phyloP scores from a whole-genome alignment of 2,888 invertebrate genomes.

The Noctua janthina region DNA sequence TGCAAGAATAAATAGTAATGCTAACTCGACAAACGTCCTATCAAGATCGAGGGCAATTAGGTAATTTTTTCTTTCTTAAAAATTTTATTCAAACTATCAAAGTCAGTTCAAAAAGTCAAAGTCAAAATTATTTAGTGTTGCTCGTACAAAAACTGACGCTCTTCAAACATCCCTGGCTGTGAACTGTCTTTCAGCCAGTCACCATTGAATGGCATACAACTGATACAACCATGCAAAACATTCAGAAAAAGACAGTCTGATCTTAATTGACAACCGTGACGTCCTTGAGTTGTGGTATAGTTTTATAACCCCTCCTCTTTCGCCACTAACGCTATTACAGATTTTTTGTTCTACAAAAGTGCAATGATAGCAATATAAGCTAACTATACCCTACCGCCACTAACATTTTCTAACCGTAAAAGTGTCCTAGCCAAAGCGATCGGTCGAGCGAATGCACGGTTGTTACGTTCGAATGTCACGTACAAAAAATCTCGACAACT shows the following conservation, averaged over 20 bases:
- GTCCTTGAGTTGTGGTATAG: neutral
- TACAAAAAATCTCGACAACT: no score
- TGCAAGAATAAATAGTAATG: neutral
- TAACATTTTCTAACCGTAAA: neutral
- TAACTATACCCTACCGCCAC: neutral
- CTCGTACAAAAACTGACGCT: no score
- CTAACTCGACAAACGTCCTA: no score
- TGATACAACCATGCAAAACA: neutral
- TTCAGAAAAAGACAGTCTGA: neutral
- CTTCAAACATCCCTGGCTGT: neutral
- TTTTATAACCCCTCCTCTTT: neutral
- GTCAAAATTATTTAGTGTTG: no score
- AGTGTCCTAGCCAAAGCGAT: neutral
- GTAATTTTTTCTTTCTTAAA: no score
- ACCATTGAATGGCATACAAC: neutral
- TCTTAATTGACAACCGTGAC: slow-evolving; percentile 1
- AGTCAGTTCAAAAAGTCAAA: no score
- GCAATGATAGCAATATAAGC: neutral
- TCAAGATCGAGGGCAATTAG: no score
- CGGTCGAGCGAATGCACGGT: neutral
- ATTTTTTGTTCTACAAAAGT: neutral
- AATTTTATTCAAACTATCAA: no score
- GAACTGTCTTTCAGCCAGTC: neutral
- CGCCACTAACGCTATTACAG: neutral
- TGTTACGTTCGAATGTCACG: neutral